phyloP scores from a whole-genome alignment of 2,888 invertebrate species.

The Leptogaster cylindrica region DNA sequence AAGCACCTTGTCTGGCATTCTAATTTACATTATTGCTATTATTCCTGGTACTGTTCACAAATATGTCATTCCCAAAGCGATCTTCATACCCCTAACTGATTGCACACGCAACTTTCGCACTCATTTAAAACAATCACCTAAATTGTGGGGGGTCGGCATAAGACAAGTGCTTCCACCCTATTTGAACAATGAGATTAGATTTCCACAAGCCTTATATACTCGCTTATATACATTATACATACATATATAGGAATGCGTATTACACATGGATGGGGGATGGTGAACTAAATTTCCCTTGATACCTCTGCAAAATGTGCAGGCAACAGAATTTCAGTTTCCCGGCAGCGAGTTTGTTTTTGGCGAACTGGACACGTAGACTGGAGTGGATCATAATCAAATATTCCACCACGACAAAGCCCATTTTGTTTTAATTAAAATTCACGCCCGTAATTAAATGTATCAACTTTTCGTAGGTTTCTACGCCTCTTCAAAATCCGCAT shows the following conservation, averaged over 20 bases:
- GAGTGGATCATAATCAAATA: conserved; percentile 28
- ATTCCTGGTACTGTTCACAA: conserved; percentile 26
- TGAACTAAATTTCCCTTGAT: background rate
- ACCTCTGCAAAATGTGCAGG: background rate
- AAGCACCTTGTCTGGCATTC: conserved; percentile 23
- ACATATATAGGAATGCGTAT: conserved; percentile 21
- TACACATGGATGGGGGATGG: background rate
- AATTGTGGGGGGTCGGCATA: background rate
- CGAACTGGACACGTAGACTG: conserved; percentile 8
- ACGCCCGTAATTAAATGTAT: conserved; percentile 18
- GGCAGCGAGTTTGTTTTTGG: conserved; percentile 6
- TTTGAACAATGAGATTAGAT: conserved; percentile 30
- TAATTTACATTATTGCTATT: conserved; percentile 14
- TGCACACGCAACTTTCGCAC: conserved; percentile 32
- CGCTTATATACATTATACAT: conserved; percentile 8
- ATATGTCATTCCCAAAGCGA: conserved; percentile 22
- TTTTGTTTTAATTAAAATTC: conserved; percentile 31
- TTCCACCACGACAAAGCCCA: conserved; percentile 2
- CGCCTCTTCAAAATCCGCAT: too few species aligned
- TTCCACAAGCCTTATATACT: too few species aligned
- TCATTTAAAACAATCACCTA: conserved; percentile 18
- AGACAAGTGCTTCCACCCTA: background rate
- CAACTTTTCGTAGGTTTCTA: too few species aligned
- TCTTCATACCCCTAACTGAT: conserved; percentile 15
- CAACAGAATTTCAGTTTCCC: background rate